Evolutionary conservation across 1,140 invertebrate species (phyloP), one percentile per base, ranked within the genome.

Genomic region (Drosophila nannoptera): DNA sequence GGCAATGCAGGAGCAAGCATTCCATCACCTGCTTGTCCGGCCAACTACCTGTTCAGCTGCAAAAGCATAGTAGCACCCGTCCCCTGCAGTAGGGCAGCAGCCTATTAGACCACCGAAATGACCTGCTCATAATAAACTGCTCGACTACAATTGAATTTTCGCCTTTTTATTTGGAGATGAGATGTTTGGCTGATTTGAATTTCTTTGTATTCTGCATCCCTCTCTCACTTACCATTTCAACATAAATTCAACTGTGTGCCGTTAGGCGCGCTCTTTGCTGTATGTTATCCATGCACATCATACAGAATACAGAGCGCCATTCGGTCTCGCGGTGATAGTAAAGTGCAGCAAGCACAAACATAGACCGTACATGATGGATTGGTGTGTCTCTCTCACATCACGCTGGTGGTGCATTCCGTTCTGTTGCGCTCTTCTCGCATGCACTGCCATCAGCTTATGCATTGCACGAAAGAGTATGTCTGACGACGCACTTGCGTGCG

Each of bases 11-110:
- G 63, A 16, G 52, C 64, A 7, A 58, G 69, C 4, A 35, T 84
- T 7, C 55, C 80, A 7, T 48, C 80, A 0, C 76, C 81, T n/a
- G 29, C 76, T 6, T 83, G 80, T 40, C 76, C 80, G 9, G 62
- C 53, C 8, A 84, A 58, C 38, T 83, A 83, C 53, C 14, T 83
- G 1, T 83, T 83, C 31, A 76, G 80, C 38, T 83, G 80, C 46
- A 53, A 65, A 7, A 76, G 80, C 42, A 76, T 83, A 4, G 76
- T 83, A 3, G 65, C 55, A 5, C 81, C 38, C 14, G 73, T 66
- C 4, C 76, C 80, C 4, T 83, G 80, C 52, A 70, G 81, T 14
- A 73, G 70, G 33, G 52, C 65, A 33, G 55, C 60, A 2, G 45
- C 48, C 4, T 83, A 83, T 48, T 83, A 38, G 50, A 5, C 1